phyloP scores from a whole-genome alignment of 2,888 invertebrate genomes.

The Gortyna flavago region DNA sequence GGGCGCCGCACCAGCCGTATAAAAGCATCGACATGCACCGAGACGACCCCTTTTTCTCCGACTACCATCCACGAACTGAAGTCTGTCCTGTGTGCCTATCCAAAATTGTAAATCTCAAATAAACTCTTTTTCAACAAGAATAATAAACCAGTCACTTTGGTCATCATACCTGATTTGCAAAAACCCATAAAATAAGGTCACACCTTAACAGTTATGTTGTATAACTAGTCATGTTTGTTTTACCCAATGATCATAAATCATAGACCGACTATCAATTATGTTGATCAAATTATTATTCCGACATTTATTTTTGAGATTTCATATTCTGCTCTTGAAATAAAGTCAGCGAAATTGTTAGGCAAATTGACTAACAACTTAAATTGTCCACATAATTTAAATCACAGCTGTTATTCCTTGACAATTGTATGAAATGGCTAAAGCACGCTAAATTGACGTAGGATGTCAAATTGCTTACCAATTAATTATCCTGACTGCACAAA shows the following conservation, averaged over 20 bases:
- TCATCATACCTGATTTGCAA: no score
- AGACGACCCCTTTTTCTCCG: no score
- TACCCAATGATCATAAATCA: background rate
- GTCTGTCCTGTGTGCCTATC: no score
- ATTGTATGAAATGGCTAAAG: background rate
- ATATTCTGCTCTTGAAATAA: background rate
- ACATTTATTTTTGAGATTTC: background rate
- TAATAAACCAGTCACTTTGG: no score
- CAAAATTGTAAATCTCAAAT: no score
- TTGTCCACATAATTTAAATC: background rate
- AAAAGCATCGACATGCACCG: no score
- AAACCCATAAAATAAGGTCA: no score
- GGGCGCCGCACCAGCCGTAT: no score
- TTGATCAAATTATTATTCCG: background rate
- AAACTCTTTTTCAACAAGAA: no score
- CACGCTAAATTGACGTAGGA: background rate
- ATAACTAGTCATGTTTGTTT: background rate
- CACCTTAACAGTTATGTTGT: no score
- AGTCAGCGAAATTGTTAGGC: background rate
- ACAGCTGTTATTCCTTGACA: background rate
- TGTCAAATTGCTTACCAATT: background rate
- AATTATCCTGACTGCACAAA: background rate
- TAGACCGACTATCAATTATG: background rate
- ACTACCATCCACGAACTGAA: no score
- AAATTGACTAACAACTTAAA: background rate